Percentiles rank a stretch among this genome's conserved stretches.
Evolutionary conservation across 2,888 invertebrate species (phyloP).

Genomic region (Parnassius orleans): DNA sequence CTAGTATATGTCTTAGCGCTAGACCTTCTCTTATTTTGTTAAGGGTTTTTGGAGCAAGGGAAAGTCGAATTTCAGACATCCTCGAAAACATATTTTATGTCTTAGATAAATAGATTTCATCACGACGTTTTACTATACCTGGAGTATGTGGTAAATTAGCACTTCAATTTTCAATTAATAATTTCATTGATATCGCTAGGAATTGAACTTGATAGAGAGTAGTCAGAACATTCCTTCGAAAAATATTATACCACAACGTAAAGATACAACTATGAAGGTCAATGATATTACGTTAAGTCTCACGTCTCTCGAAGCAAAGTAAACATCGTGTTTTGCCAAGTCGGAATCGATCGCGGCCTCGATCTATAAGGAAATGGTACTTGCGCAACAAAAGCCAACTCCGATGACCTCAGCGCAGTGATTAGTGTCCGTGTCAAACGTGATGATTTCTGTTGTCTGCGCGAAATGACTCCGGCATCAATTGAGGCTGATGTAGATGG

Average conservation of each 20-base stretch:
- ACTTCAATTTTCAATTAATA: too few species aligned
- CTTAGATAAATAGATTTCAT: too few species aligned
- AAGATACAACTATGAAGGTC: constrained; percentile 3
- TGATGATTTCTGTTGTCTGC: constrained; percentile 34
- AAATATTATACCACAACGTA: too few species aligned
- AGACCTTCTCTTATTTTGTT: too few species aligned
- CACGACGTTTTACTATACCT: too few species aligned
- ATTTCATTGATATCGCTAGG: too few species aligned
- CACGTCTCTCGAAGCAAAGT: constrained; percentile 12
- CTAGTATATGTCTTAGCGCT: too few species aligned
- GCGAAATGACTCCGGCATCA: constrained; percentile 8
- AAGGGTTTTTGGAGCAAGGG: too few species aligned
- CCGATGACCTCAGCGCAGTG: constrained; percentile 41
- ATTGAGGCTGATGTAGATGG: constrained; percentile 24
- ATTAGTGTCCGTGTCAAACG: constrained; percentile 50
- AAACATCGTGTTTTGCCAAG: constrained; percentile 25
- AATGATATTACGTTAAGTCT: constrained; percentile 16
- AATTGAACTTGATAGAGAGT: too few species aligned
- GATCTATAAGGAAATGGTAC: constrained; percentile 41
- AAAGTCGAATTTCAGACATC: too few species aligned
- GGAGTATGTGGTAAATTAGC: too few species aligned
- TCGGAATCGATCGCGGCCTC: constrained; percentile 36
- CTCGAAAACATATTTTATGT: too few species aligned
- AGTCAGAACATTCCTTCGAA: neutral
- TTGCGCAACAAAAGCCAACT: constrained; percentile 34